Evolutionary conservation across 2,888 invertebrate species (phyloP), one percentile per base, ranked within the genome.

Genomic region (Corbicula japonica): DNA sequence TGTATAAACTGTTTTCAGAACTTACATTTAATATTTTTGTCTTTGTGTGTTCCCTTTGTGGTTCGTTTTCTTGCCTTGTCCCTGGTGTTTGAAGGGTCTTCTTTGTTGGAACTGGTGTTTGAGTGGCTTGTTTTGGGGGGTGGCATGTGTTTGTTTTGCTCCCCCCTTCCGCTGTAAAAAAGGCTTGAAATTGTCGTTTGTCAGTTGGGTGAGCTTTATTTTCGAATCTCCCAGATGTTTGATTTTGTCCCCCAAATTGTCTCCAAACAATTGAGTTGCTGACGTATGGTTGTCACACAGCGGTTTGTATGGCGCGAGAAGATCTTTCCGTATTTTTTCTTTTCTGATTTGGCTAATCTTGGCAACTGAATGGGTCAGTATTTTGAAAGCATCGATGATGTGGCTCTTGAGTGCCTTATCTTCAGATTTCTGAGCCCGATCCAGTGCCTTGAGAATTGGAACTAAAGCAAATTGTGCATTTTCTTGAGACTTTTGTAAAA

Each of bases 321-420:
- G 18, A 35, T 41, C 54, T 26, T n/a, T 54, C 23, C 28, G 35
- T 8, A 54, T 54, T 5, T 28, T 21, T 18, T 66, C 54, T 28
- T 41, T 23, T 26, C 66, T 26, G 2, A 18, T 18, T 10, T 15
- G 15, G 5, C 23, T 65, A 28, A 50, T 65, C 10, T 23, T 1
- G 0, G n/a, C 23, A 2, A 50, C 52, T 18, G n/a, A 18, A 15
- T 48, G 18, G 48, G 65, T 65, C 18, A 32, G 1, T 4, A 65
- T 10, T 34, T 65, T 65, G 48, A 65, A 50, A 10, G 65, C 65
- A 52, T 65, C 65, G 10, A 23, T n/a, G 12, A 65, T 8, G n/a
- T 21, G 28, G 2, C 26, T 1, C 26, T 65, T 48, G 0, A 65
- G 26, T 23, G 4, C 18, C n/a, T 15, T n/a, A 18, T 65, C 18